Percentiles rank a stretch among this genome's conserved stretches.
phyloP scores from a whole-genome alignment of 2,888 invertebrate species.

The Hetaerina titia region DNA sequence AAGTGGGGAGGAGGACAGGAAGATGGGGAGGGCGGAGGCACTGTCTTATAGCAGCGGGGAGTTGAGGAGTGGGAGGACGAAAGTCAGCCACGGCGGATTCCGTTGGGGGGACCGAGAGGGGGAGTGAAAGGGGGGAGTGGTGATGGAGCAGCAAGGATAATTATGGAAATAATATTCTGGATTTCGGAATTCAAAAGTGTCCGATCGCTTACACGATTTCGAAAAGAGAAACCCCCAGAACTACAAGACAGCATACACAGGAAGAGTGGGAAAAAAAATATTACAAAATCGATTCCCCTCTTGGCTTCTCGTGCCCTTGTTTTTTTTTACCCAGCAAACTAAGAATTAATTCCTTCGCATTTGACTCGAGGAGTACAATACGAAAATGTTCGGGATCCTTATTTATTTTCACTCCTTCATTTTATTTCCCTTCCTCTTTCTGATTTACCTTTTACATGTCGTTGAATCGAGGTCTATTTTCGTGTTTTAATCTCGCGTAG shows the following conservation, averaged over 20 bases:
- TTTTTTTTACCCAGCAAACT: not conserved
- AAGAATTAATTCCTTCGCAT: constrained; percentile 15
- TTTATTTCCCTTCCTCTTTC: not conserved
- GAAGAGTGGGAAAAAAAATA: not conserved
- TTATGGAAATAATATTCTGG: constrained; percentile 17
- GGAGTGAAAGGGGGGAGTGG: not conserved
- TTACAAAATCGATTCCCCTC: not conserved
- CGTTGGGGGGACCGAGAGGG: too few relatives aligned
- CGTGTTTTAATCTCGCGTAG: constrained; percentile 17
- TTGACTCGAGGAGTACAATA: not conserved
- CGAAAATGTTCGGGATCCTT: not conserved
- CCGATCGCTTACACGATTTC: constrained; percentile 17
- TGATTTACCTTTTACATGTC: not conserved
- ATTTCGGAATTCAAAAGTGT: not conserved
- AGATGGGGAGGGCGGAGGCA: not conserved
- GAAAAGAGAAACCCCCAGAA: not conserved
- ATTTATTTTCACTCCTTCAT: not conserved
- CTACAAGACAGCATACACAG: not conserved
- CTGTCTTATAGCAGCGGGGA: not conserved
- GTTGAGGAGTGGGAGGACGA: not conserved
- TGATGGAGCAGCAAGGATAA: not conserved
- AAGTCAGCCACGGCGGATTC: not conserved
- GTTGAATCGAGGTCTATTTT: constrained; percentile 9
- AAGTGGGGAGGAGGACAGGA: not conserved
- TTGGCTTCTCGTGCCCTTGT: not conserved